Conservation (phyloP, 2,797 vertebrate genomes). For the Philypnodon macrostomus region DNA sequence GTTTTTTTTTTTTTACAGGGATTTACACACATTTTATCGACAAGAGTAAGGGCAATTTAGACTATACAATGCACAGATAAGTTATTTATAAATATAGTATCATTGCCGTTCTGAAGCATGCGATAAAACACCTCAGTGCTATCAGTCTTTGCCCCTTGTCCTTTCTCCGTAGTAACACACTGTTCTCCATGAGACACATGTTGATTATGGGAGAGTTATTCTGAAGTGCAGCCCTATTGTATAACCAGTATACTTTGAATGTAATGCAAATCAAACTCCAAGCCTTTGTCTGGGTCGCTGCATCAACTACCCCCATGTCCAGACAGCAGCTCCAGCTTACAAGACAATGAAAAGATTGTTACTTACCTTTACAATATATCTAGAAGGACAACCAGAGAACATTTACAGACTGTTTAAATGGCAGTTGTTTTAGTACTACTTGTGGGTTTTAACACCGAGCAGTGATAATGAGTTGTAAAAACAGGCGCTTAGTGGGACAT, state of each 20-base stretch:
- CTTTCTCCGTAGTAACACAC: conserved; percentile 52
- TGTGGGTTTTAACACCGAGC: conserved; percentile 69
- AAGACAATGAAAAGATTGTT: conserved; percentile 74
- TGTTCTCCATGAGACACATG: conserved; percentile 22
- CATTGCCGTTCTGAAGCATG: conserved; percentile 10
- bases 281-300: conserved; percentile 51
- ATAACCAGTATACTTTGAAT: conserved; percentile 8
- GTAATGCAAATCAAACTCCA: conserved; percentile 19
- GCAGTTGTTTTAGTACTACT: conserved; percentile 58
- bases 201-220: conserved; percentile 17
- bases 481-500: conserved; percentile 52
- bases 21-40: not conserved
- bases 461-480: conserved; percentile 74
- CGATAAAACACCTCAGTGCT: conserved; percentile 45
- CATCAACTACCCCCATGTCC: conserved; percentile 67
- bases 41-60: not conserved
- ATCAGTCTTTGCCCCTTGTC: conserved; percentile 54
- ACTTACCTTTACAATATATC: conserved; percentile 72
- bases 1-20: conserved; percentile 18
- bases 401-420: conserved; percentile 40
- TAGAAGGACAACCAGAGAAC: conserved; percentile 62
- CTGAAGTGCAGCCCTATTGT: conserved; percentile 7
- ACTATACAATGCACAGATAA: conserved; percentile 31
- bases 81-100: too few species aligned
- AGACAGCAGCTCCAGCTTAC: conserved; percentile 68